phyloP scores from a whole-genome alignment of 2,888 invertebrate genomes.

The Trissoscelio sp. region DNA sequence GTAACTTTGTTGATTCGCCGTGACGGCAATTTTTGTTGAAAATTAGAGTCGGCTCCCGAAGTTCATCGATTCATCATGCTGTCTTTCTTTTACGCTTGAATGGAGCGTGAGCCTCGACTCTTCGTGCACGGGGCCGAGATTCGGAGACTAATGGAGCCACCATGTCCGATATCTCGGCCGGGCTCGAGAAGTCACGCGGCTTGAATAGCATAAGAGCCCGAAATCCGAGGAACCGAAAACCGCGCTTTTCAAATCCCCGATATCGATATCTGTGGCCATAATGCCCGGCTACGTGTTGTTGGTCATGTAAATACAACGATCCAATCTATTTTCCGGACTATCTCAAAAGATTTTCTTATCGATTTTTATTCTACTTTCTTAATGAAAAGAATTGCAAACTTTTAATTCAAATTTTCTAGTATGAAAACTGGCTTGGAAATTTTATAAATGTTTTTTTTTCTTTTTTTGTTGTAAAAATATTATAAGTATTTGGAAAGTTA shows the following conservation, averaged over 20 bases:
- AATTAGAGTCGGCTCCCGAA: slow-evolving; percentile 47
- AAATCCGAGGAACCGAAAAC: slow-evolving; percentile 51
- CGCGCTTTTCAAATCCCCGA: slow-evolving; percentile 40
- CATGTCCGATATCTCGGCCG: slow-evolving; percentile 58
- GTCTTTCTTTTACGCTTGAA: slow-evolving; percentile 54
- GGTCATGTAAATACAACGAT: slow-evolving; percentile 31
- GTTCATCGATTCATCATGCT: slow-evolving; percentile 68
- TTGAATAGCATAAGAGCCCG: slow-evolving; percentile 68
- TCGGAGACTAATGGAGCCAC: slow-evolving; percentile 71
- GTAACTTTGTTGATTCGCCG: slow-evolving; percentile 33
- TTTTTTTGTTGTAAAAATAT: too few relatives aligned
- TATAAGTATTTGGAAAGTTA: too few relatives aligned
- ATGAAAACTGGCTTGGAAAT: too few relatives aligned
- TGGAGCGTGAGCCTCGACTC: slow-evolving; percentile 48
- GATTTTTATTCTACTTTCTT: not conserved
- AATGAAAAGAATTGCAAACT: too few relatives aligned
- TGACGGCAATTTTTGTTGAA: slow-evolving; percentile 51
- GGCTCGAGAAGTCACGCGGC: slow-evolving; percentile 56
- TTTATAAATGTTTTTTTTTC: too few relatives aligned
- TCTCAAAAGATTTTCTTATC: slow-evolving; percentile 1
- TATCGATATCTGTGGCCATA: slow-evolving; percentile 34
- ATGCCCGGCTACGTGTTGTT: slow-evolving; percentile 26
- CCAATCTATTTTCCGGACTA: not conserved
- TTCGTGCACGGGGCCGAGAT: slow-evolving; percentile 58
- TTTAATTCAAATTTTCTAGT: too few relatives aligned